Evolutionary conservation across 1,140 invertebrate species (phyloP).

Genomic region (Trichonephila clavata): DNA sequence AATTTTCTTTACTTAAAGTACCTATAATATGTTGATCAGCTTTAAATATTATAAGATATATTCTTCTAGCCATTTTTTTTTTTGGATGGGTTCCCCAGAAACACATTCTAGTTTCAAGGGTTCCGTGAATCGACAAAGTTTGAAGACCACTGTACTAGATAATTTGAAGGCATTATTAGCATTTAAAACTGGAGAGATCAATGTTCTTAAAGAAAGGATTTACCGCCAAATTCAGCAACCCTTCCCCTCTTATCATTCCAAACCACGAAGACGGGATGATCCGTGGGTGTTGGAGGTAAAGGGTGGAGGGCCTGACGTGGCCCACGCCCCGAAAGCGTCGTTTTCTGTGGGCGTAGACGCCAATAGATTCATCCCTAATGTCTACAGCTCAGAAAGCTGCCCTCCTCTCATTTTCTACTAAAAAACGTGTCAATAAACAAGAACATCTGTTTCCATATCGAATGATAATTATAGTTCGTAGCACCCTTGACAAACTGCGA

Average conservation of each 20-base stretch:
- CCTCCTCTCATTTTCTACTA: constrained; percentile 32
- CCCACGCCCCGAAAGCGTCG: constrained; percentile 31
- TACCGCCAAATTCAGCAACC: constrained; percentile 34
- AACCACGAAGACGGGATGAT: not conserved
- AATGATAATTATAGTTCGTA: constrained; percentile 50
- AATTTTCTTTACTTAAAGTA: too few species aligned
- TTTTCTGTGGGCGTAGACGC: constrained; percentile 70
- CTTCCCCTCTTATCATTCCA: constrained; percentile 2
- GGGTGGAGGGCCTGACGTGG: constrained; percentile 51
- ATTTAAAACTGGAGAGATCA: too few species aligned
- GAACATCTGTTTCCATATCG: constrained; percentile 63
- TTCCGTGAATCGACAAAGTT: too few species aligned
- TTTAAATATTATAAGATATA: too few species aligned
- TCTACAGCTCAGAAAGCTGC: not conserved
- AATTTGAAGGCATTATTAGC: too few species aligned
- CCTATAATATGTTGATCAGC: too few species aligned
- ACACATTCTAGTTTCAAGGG: too few species aligned
- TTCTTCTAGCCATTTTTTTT: too few species aligned
- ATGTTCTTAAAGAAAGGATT: not conserved
- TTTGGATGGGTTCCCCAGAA: too few species aligned
- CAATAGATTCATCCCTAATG: not conserved
- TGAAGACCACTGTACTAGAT: too few species aligned
- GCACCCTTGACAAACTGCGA: not conserved
- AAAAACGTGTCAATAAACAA: constrained; percentile 67
- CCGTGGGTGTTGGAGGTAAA: constrained; percentile 70